phyloP scores from a whole-genome alignment of 1,140 invertebrate genomes.

The Triops cancriformis region DNA sequence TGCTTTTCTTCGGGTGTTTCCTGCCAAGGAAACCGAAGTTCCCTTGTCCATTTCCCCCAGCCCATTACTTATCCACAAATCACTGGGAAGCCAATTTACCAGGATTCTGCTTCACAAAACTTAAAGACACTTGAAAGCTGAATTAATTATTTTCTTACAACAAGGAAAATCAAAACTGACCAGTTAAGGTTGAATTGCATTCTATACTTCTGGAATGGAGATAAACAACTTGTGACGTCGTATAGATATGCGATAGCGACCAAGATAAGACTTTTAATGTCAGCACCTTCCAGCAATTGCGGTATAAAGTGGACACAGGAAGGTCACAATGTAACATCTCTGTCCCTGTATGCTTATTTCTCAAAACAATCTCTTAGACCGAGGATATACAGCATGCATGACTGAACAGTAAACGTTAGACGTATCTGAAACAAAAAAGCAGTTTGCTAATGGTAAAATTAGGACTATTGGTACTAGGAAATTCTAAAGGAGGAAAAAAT shows the following conservation, averaged over 20 bases:
- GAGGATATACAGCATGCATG: no score
- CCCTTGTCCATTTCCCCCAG: conserved; percentile 33
- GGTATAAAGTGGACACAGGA: no score
- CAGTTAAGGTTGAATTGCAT: not conserved
- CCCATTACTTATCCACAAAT: conserved; percentile 2
- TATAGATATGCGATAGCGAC: not conserved
- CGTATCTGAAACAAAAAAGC: no score
- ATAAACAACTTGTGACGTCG: not conserved
- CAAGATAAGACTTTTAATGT: not conserved
- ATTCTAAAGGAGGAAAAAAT: no score
- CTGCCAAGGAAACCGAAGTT: conserved; percentile 31
- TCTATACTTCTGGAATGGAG: not conserved
- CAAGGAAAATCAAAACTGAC: not conserved
- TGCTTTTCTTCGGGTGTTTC: not conserved
- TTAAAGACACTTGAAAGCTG: no score
- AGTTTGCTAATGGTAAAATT: no score
- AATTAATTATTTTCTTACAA: not conserved
- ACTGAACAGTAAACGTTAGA: no score
- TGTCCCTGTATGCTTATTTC: no score
- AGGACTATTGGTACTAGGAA: no score
- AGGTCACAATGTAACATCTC: no score
- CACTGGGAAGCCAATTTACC: conserved; percentile 18
- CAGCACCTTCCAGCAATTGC: not conserved
- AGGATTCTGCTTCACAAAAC: no score
- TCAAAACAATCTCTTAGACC: no score